A percentile compares a stretch with the other conserved stretches of the same genome.
These are phyloP conservation scores for Odocoileus hemionus DNA, from an alignment of 2,113 vertebrate genomes.

Conservation along the genomic window DNA sequence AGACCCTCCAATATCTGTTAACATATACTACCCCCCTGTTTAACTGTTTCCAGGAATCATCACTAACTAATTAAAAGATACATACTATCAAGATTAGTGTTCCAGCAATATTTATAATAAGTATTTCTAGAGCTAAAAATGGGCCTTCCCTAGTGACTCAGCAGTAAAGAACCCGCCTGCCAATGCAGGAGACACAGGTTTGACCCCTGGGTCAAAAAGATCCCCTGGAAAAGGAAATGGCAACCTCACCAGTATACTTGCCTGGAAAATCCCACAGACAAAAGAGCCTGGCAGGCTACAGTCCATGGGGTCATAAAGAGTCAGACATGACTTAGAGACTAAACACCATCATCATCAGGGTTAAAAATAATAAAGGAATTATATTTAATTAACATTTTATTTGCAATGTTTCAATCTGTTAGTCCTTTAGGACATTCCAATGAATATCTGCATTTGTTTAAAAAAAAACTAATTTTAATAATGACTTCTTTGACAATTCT, in stretches of 20 bases:
- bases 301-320: background rate
- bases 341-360: background rate
- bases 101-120: background rate
- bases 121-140: background rate
- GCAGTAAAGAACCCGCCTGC: background rate
- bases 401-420: background rate
- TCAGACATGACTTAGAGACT: background rate
- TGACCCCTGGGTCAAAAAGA: background rate
- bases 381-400: conserved; percentile 8
- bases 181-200: background rate
- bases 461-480: background rate
- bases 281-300: background rate
- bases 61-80: background rate
- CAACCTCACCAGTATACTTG: background rate
- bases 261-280: background rate
- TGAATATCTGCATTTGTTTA: background rate
- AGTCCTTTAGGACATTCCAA: background rate
- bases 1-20: background rate
- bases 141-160: background rate
- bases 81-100: background rate
- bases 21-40: background rate
- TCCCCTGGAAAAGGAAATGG: background rate
- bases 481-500: background rate
- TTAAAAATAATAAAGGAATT: background rate
- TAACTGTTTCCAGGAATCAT: background rate